Evolutionary conservation across 2,113 vertebrate genomes (phyloP), one percentile per base, ranked within the genome.

Genomic region (Ptyas mucosa): DNA sequence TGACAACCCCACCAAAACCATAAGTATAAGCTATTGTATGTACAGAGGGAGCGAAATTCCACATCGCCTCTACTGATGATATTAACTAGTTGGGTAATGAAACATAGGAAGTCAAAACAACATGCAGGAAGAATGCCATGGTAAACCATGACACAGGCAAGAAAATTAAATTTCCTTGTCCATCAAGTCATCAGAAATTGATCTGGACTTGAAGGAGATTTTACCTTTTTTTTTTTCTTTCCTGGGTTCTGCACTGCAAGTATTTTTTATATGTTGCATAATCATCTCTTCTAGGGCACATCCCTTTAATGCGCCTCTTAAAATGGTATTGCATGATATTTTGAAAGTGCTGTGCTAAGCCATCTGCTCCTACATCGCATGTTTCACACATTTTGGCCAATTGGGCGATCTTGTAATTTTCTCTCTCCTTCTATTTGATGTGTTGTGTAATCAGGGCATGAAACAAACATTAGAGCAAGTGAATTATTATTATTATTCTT

Each of bases 321-420:
- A 96, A 97, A 97, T 94, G 95, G 34, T 96, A 97, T 96, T 95
- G 89, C 97, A 97, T 96, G 98, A 97, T 98, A 98, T 98, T 98
- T 97, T 95, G 88, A 94, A 96, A 85, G 94, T 95, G 96, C 94
- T 95, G 95, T 97, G 96, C 91, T 96, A 93, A 94, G 94, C 98
- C 98, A 98, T 98, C 97, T 98, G 98, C 96, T 97, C 97, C n/a
- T 43, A 87, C 94, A 95, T 97, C 97, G 97, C 97, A 97, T 97
- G 96, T 97, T 97, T 97, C 96, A 97, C 94, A 55, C 93, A 98
- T 97, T 97, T 97, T 51, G 95, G 97, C 97, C 97, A 97, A 97
- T 97, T 97, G 93, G 94, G 95, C 96, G 96, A 96, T 97, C 94
- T 96, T 97, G 97, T 96, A 97, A 97, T 97, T 97, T 98, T 97